Conservation (phyloP, 2,797 vertebrate species). For the Peromyscus attwateri region DNA sequence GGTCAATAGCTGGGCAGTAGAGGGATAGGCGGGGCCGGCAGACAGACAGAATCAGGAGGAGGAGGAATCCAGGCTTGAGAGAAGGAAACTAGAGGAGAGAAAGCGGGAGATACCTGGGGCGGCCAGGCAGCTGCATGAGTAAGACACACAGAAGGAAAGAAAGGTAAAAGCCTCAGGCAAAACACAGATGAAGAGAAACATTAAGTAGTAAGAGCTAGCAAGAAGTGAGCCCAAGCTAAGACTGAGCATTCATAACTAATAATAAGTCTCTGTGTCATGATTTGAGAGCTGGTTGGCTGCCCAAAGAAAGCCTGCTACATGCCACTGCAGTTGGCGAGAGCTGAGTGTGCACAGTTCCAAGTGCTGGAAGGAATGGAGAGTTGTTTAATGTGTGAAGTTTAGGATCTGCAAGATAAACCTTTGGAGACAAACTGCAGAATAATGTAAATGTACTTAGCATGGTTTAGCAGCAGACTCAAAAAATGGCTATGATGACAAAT, state of each 20-base stretch:
- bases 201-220: not conserved
- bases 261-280: not conserved
- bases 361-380: not conserved
- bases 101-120: no score
- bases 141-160: no score
- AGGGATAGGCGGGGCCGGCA: no score
- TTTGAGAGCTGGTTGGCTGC: not conserved
- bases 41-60: no score
- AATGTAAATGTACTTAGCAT: not conserved
- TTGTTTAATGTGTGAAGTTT: not conserved
- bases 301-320: not conserved
- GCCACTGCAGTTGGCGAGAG: no score
- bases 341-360: no score
- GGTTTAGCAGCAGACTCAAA: not conserved
- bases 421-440: not conserved
- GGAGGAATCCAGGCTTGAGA: no score
- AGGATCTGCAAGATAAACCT: not conserved
- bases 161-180: no score
- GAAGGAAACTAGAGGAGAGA: no score
- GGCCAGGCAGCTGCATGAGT: no score
- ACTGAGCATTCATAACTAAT: not conserved
- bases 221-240: not conserved
- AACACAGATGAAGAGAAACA: not conserved
- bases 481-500: not conserved
- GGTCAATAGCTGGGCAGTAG: no score